phyloP scores from a whole-genome alignment of 2,797 vertebrate species.

The Poeciliopsis gracilis region DNA sequence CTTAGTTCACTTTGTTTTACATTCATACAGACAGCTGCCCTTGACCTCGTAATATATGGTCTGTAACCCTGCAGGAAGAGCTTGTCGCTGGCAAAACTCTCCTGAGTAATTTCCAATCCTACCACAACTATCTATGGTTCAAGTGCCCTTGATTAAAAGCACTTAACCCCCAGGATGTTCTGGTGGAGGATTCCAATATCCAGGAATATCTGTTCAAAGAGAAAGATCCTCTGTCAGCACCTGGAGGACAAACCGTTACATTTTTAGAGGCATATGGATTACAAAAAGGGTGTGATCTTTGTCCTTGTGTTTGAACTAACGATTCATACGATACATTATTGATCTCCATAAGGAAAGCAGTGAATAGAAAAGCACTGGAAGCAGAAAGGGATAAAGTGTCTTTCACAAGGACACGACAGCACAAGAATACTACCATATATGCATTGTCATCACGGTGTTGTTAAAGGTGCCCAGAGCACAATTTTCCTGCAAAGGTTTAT shows the following conservation, averaged over 20 bases:
- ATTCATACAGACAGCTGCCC: conserved; percentile 30
- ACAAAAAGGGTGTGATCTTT: conserved; percentile 51
- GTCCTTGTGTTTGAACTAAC: conserved; percentile 52
- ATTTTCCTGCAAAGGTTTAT: not conserved
- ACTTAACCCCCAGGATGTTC: conserved; percentile 45
- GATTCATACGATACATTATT: conserved; percentile 69
- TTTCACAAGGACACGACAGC: conserved; percentile 50
- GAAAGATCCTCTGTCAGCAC: conserved; percentile 37
- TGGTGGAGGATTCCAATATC: conserved; percentile 35
- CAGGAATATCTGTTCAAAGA: conserved; percentile 33
- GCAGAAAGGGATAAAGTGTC: conserved; percentile 29
- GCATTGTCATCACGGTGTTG: conserved; percentile 3
- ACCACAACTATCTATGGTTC: conserved; percentile 22
- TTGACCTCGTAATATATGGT: conserved; percentile 52
- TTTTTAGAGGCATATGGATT: conserved; percentile 57
- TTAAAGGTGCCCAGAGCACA: not conserved
- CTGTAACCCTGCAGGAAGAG: conserved; percentile 18
- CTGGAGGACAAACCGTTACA: conserved; percentile 35
- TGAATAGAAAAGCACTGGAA: conserved; percentile 34
- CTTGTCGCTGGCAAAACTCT: conserved; percentile 15
- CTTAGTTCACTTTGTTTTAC: conserved; percentile 30
- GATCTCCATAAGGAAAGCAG: conserved; percentile 58
- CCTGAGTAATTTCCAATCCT: conserved; percentile 19
- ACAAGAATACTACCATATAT: not conserved
- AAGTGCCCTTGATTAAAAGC: conserved; percentile 52